These are phyloP conservation scores for Lagopus leucura DNA, from an alignment of 2,113 vertebrate genomes.

Conservation along the genomic window DNA sequence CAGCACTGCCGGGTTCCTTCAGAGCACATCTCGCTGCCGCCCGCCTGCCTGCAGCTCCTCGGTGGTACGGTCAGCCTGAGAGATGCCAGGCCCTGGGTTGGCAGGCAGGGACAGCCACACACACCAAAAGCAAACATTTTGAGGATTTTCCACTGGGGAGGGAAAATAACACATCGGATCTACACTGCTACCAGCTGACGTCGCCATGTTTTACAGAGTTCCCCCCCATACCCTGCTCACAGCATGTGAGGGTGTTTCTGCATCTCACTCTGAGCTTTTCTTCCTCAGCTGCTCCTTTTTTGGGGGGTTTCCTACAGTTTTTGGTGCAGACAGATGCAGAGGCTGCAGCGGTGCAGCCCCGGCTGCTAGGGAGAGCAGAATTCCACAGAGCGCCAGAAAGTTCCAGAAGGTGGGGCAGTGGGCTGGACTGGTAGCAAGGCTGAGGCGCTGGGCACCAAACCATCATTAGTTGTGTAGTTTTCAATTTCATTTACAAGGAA, in stretches of 20 bases:
- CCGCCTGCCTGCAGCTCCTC: not conserved
- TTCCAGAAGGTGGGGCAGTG: not conserved
- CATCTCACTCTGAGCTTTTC: fast-evolving
- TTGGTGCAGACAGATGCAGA: not conserved
- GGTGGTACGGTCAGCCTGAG: fast-evolving
- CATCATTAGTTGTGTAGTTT: fast-evolving
- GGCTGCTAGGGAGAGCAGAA: not conserved
- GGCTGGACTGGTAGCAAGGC: not conserved
- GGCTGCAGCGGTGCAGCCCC: fast-evolving
- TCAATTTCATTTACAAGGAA: not conserved
- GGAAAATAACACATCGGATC: fast-evolving
- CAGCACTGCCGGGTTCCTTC: not conserved
- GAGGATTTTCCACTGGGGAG: not conserved
- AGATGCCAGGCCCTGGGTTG: not conserved
- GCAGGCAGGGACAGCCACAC: not conserved
- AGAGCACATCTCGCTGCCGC: not conserved
- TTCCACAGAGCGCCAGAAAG: not conserved
- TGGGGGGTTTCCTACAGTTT: not conserved
- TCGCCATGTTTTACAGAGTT: not conserved
- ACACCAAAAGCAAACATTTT: fast-evolving
- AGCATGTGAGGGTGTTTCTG: fast-evolving
- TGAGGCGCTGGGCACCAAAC: not conserved
- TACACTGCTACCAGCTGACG: fast-evolving
- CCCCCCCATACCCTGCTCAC: fast-evolving
- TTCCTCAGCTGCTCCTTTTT: fast-evolving